These are phyloP conservation scores for Panurus biarmicus DNA, from an alignment of 2,113 vertebrate genomes.

Conservation along the genomic window DNA sequence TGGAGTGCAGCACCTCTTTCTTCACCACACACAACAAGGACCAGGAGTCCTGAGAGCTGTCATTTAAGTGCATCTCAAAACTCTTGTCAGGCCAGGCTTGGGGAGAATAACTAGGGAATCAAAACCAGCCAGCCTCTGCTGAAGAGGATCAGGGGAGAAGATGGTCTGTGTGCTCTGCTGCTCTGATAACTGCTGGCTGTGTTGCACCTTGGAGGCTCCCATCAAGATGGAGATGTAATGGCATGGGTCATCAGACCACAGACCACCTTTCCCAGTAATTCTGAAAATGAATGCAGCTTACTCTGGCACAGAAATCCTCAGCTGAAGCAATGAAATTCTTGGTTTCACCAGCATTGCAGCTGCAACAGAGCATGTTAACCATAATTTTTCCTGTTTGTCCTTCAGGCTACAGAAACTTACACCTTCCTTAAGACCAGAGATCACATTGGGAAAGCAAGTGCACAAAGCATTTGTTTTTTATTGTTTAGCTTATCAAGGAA, in stretches of 20 bases:
- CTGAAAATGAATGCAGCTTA: not conserved
- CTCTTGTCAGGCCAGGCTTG: not conserved
- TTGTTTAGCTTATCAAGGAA: not conserved
- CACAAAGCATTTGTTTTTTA: not conserved
- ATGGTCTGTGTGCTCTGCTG: not conserved
- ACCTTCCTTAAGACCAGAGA: not conserved
- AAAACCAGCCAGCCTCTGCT: not conserved
- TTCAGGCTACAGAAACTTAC: not conserved
- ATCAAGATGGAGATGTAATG: not conserved
- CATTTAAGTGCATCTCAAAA: not conserved
- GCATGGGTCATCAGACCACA: not conserved
- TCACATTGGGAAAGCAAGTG: not conserved
- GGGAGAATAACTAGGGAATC: not conserved
- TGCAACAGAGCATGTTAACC: not conserved
- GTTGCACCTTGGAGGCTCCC: not conserved
- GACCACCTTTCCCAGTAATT: not conserved
- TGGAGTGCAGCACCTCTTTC: not conserved
- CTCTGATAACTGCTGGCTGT: not conserved
- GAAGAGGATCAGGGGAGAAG: not conserved
- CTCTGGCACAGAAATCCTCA: not conserved
- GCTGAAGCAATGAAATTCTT: not conserved
- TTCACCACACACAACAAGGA: fast-evolving
- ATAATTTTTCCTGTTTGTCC: not conserved
- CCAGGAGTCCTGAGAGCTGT: not conserved
- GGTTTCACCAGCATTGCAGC: not conserved